Evolutionary conservation across 2,888 invertebrate species (phyloP), one percentile per base, ranked within the genome.

Genomic region (Oxycera nigricornis): DNA sequence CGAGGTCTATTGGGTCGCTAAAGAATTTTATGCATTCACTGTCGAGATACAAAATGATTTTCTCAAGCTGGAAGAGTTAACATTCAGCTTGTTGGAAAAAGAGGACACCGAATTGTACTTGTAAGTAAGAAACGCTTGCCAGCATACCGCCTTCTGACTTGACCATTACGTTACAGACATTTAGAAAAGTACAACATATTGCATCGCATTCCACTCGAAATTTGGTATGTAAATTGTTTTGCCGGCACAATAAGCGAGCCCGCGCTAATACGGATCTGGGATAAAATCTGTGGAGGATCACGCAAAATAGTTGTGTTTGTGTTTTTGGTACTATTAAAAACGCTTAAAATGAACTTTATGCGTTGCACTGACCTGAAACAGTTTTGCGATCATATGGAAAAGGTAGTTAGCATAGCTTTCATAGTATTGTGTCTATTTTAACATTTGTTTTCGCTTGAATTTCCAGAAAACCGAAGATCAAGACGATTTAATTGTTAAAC

Each of bases 271-370:
- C 94, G 94, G 82, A 91, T 96, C 77, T 95, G 95, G 94, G 95
- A 96, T 83, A 95, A 95, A 86, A 86, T 96, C 35, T 91, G 93
- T 81, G 94, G 93, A 50, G 95, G 95, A 2, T 94, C 94, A 0
- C 91, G 90, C 46, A 93, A 92, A 86, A 92, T 95, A 80, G 87
- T 96, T 59, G 89, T 92, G 0, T 95, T 91, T 83, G 91, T 93
- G 1, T 91, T 92, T 57, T 88, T 94, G 20, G 91, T 92, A 79
- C 86, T 93, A 67, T 86, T 94, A 4, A 90, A 91, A 62, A 92
- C 92, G 20, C 85, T 93, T 73, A 88, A 91, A 75, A 87, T 91
- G 79, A 88, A 89, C 77, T 86, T 94, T 76, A 81, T 93, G 72
- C 89, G 88, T 77, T 90, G 91, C 77, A 88, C 86, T 67, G 88